Evolutionary conservation across 2,113 vertebrate species (phyloP).

Genomic region (Lota lota): DNA sequence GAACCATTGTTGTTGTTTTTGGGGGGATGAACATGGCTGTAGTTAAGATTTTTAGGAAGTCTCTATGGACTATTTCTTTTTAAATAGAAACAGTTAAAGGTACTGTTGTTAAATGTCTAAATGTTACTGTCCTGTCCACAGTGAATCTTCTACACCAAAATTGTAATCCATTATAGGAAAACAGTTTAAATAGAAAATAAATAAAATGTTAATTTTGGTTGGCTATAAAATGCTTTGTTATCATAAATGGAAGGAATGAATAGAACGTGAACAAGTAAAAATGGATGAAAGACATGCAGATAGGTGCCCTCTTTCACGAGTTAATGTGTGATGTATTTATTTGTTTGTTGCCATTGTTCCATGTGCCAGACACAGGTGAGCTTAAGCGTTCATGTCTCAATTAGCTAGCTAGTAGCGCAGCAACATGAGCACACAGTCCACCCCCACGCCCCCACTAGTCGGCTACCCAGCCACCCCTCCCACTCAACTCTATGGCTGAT

Average conservation of each 20-base stretch:
- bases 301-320: slow-evolving; percentile 32
- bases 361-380: slow-evolving; percentile 39
- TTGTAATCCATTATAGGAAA: too few species aligned
- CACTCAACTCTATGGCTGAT: background rate
- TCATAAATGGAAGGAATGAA: background rate
- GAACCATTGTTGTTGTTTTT: too few species aligned
- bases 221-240: background rate
- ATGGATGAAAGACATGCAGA: slow-evolving; percentile 5
- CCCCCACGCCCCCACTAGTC: background rate
- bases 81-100: too few species aligned
- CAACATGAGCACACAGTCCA: slow-evolving; percentile 9
- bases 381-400: slow-evolving; percentile 17
- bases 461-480: background rate
- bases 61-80: too few species aligned
- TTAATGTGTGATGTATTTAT: background rate
- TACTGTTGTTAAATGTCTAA: too few species aligned
- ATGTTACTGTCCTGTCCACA: too few species aligned
- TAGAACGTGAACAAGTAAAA: background rate
- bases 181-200: background rate
- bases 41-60: too few species aligned
- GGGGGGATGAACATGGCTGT: too few species aligned
- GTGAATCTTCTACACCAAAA: too few species aligned
- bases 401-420: slow-evolving; percentile 17
- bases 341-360: slow-evolving; percentile 6
- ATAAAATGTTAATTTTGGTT: background rate